Base-by-base conservation (phyloP, 1,140 invertebrate species). In the Cylas formicarius region DNA sequence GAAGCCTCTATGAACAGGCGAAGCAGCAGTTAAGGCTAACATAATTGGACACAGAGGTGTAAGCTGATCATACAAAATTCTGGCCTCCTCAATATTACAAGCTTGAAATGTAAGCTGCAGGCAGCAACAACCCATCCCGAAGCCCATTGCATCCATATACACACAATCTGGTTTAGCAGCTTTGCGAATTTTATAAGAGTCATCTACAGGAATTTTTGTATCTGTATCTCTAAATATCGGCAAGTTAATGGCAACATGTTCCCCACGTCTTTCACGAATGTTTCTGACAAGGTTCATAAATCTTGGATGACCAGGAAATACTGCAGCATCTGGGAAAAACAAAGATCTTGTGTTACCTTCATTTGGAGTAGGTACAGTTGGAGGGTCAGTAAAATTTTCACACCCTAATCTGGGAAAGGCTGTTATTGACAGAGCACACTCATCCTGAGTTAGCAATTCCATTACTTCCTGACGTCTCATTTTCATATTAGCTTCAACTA, bases 101-200 rank as follows among this genome's bases (percentile, higher is more conserved):
- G 97, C 94, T 72, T 96, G 88, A 68, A 94, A 96, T 20, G 90
- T 94, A 16, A 95, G 72, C 67, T 99, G 97, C 7, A 99, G 73
- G 66, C 96, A 99, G 60, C 89, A 97, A 63, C 90, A 95, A 21
- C 96, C 96, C 97, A 99, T 99, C 26, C 97, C 97, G 69, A 99
- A 99, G 21, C 92, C 95, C 94, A 99, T 99, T 1, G 92, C 89
- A 68, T 99, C 96, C 83, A 99, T 84, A 57, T 96, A 92, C 44
- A 98, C 82, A 61, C 91, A 87, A 72, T 95, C 83, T 2, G 83
- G 80, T 53, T 78, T 69, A 2, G 81, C 78, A n/a, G 77, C 78
- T 27, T 68, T 72, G 11, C 70, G 62, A 65, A 75, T 43, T 28
- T 57, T 39, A 16, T 71, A 66, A 2, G 77, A 78, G 14, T 84